These are phyloP conservation scores for Indicator indicator DNA, from an alignment of 2,113 vertebrate genomes.

Conservation along the genomic window DNA sequence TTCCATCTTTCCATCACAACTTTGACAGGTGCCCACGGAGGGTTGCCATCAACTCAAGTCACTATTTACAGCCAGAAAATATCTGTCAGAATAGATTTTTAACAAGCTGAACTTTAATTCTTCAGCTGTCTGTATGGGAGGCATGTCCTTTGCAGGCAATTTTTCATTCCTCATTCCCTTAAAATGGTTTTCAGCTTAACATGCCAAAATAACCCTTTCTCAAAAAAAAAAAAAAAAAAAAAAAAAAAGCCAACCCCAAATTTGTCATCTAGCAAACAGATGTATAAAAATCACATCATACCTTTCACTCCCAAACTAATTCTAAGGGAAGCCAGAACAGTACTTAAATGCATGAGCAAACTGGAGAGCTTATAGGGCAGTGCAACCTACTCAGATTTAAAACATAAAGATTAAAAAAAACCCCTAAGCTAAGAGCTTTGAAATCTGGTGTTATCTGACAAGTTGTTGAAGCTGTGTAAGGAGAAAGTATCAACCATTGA, in stretches of 20 bases:
- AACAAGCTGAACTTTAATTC: slow-evolving; percentile 23
- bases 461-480: neutral
- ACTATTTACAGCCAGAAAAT: slow-evolving; percentile 17
- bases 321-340: neutral
- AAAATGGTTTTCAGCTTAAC: neutral
- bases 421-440: neutral
- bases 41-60: slow-evolving; percentile 12
- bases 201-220: neutral
- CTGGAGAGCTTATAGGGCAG: neutral
- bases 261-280: neutral
- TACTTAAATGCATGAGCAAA: neutral
- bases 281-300: neutral
- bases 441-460: neutral
- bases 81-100: slow-evolving; percentile 19
- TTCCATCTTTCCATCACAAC: slow-evolving; percentile 17
- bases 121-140: neutral
- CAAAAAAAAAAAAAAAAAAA: neutral
- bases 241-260: neutral
- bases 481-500: neutral
- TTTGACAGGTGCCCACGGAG: neutral
- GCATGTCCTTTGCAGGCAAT: neutral
- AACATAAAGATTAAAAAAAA: neutral
- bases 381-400: neutral
- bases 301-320: neutral
- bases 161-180: neutral